Conservation (phyloP, 64 coral and sea anemone genomes). For the Acropora tenuis region DNA sequence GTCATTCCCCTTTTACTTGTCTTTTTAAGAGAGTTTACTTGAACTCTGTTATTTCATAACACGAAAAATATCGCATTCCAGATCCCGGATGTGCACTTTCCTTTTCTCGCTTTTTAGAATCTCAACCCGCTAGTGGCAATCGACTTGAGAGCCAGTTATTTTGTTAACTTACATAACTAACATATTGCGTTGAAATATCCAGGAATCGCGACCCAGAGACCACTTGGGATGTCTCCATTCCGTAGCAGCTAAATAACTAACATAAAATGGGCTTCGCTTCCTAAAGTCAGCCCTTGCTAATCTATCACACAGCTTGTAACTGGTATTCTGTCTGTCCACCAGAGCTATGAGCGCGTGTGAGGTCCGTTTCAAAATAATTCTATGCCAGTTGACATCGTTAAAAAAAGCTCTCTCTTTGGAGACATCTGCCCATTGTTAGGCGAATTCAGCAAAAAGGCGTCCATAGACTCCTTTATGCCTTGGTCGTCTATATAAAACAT, state of each 20-base stretch:
- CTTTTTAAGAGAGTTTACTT: no score
- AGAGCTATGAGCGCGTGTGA: neutral
- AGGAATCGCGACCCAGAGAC: slow-evolving; percentile 4
- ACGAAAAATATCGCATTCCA: no score
- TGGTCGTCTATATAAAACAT: slow-evolving; percentile 69
- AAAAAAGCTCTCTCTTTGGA: slow-evolving; percentile 7
- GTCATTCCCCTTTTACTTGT: no score
- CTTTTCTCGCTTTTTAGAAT: no score
- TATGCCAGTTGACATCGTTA: slow-evolving; percentile 64
- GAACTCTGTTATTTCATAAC: no score
- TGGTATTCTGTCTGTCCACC: neutral
- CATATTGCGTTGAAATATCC: neutral
- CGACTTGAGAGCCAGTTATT: neutral
- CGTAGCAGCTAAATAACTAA: neutral
- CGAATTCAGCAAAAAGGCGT: slow-evolving; percentile 62
- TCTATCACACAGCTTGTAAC: slow-evolving; percentile 8
- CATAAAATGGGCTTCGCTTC: neutral
- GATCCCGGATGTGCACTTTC: no score
- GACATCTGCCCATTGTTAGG: slow-evolving; percentile 28
- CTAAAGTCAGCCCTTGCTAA: slow-evolving; percentile 1
- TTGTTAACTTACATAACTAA: neutral
- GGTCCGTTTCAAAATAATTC: slow-evolving; percentile 11
- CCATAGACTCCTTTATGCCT: slow-evolving; percentile 33
- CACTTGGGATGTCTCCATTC: slow-evolving; percentile 14
- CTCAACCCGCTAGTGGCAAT: neutral